phyloP scores from a whole-genome alignment of 1,140 invertebrate genomes.

The Cydia strobilella region DNA sequence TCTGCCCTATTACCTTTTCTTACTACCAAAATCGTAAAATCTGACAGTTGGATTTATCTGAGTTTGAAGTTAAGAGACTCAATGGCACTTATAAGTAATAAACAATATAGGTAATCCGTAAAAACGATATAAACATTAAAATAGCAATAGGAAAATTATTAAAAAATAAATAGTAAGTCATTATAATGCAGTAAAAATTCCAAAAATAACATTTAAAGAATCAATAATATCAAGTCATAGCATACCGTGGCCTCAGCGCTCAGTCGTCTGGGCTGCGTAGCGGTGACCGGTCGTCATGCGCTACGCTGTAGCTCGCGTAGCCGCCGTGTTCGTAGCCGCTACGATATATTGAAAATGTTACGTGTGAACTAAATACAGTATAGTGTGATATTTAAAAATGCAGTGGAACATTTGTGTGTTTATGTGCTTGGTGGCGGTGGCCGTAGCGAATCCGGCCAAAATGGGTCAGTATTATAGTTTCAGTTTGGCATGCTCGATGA shows the following conservation, averaged over 20 bases:
- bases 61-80: no score
- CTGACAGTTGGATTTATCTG: no score
- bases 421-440: constrained; percentile 43
- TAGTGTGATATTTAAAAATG: constrained; percentile 47
- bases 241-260: constrained; percentile 52
- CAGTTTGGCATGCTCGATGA: constrained; percentile 47
- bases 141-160: constrained; percentile 1
- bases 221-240: constrained; percentile 68
- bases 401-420: constrained; percentile 53
- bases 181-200: constrained; percentile 63
- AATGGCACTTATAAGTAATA: no score
- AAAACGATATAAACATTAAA: background rate
- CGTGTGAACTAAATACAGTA: no score
- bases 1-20: no score
- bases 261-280: constrained; percentile 65
- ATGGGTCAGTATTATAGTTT: constrained; percentile 65
- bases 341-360: background rate
- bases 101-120: no score
- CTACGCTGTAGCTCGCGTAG: constrained; percentile 40
- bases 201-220: constrained; percentile 78
- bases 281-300: constrained; percentile 45
- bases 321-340: background rate
- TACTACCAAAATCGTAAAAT: no score
- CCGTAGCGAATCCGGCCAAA: constrained; percentile 65
- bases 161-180: constrained; percentile 25